Base-by-base conservation (phyloP, 2,113 vertebrate species). In the Dasyprocta punctata region DNA sequence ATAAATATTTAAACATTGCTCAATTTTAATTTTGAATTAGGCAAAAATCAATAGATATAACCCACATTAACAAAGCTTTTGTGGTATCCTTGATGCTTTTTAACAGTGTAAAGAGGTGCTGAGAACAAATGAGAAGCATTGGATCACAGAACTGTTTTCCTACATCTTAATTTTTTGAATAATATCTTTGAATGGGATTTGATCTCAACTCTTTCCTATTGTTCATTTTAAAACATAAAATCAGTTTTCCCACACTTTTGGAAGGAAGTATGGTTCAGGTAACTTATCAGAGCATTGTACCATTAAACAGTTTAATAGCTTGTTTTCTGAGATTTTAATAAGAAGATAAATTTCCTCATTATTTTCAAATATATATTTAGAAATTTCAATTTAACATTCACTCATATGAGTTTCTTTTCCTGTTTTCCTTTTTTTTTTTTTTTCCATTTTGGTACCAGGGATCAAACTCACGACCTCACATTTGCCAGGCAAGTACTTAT, bases 301-400 rank as follows among this genome's bases (percentile, higher is more conserved):
- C 87, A 65, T 58, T 81, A 14, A 86, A 86, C 54, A 82, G 44
- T 49, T 56, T 54, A 13, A 69, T 14, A 69, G 36, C 47, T 81
- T 58, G 28, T 92, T 92, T 44, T 81, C 90, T 52, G 49, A 77
- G 11, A 58, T 78, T 95, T 95, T 90, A 90, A 84, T 80, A 80
- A 5, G 17, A 90, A 38, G 10, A 71, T 87, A 26, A 1, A 69
- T 90, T 73, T 96, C 54, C 24, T 92, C 36, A 88, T 75, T 69
- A 95, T 93, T 96, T 71, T 93, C 36, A 90, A 84, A 73, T 78
- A 47, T 52, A 49, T 69, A 92, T 36, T 19, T 47, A 75, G 28
- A 71, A 28, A 93, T 38, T 73, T 83, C 24, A 41, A 88, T 19
- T 84, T 84, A 83, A 82, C 58, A 52, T 63, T 87, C 17, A 44